A percentile compares a stretch with the other conserved stretches of the same genome.
Conservation (phyloP, 2,113 vertebrate genomes). For the Podarcis raffonei region DNA sequence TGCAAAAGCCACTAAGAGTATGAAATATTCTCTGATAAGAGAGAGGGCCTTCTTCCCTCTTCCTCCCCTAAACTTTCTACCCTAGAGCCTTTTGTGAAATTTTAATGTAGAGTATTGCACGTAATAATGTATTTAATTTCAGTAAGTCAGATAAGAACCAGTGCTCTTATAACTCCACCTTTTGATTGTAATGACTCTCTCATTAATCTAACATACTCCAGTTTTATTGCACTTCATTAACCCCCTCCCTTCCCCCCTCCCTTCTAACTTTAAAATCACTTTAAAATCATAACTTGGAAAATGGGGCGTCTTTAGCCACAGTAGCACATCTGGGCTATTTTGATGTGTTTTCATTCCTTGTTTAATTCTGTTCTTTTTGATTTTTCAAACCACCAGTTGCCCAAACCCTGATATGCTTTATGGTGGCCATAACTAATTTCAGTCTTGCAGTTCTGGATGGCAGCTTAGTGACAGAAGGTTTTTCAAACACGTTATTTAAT, state of each 20-base stretch:
- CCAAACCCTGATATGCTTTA: constrained; percentile 17
- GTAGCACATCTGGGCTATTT: constrained; percentile 28
- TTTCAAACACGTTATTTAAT: constrained; percentile 45
- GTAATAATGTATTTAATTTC: constrained; percentile 66
- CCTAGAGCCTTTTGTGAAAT: constrained; percentile 51
- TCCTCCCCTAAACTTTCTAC: constrained; percentile 46
- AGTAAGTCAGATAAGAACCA: constrained; percentile 56
- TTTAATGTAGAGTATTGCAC: constrained; percentile 60
- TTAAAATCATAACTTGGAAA: constrained; percentile 55
- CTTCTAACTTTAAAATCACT: constrained; percentile 32
- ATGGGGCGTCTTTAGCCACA: constrained; percentile 19
- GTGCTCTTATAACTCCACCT: constrained; percentile 61
- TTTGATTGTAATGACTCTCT: constrained; percentile 65
- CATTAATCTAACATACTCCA: constrained; percentile 64
- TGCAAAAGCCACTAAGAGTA: constrained; percentile 61
- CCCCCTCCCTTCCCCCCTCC: constrained; percentile 45
- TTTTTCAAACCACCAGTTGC: constrained; percentile 32
- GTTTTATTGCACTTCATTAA: constrained; percentile 70
- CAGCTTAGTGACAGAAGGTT: constrained; percentile 60
- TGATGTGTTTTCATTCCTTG: constrained; percentile 45
- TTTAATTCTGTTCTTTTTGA: constrained; percentile 22
- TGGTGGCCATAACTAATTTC: constrained; percentile 39
- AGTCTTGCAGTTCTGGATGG: constrained; percentile 22
- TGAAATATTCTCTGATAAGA: constrained; percentile 62
- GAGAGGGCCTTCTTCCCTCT: constrained; percentile 29